phyloP scores from a whole-genome alignment of 2,797 vertebrate genomes.

The Masticophis lateralis region DNA sequence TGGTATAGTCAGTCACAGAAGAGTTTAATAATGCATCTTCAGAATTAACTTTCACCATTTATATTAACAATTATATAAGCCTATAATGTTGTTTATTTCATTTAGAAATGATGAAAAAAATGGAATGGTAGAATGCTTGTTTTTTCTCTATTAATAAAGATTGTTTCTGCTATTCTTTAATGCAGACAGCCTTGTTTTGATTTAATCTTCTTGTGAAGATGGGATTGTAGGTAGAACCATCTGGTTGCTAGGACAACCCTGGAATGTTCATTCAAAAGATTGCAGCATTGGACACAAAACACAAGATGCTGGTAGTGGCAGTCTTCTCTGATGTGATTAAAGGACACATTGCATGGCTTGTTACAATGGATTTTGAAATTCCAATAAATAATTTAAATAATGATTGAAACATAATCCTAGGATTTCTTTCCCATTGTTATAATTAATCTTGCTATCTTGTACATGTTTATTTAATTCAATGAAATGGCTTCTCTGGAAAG shows the following conservation, averaged over 20 bases:
- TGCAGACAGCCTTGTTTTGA: conserved; percentile 13
- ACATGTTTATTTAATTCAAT: not conserved
- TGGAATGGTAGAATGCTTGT: not conserved
- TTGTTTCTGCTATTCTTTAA: not conserved
- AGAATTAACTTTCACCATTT: not conserved
- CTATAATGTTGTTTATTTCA: conserved; percentile 30
- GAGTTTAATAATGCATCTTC: not conserved
- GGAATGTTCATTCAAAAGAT: conserved; percentile 27
- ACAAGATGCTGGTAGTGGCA: not conserved
- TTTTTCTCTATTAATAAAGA: not conserved
- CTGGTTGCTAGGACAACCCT: conserved; percentile 37
- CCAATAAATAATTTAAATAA: not conserved
- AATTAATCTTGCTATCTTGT: not conserved
- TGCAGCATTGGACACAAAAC: conserved; percentile 19
- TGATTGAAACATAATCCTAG: not conserved
- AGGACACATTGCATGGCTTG: not conserved
- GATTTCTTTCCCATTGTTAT: not conserved
- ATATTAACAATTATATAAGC: not conserved
- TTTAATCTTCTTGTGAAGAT: conserved; percentile 18
- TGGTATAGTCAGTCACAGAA: conserved; percentile 1
- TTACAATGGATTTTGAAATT: not conserved
- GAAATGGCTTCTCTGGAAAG: not conserved
- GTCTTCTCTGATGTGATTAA: not conserved
- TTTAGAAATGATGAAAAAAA: conserved; percentile 6
- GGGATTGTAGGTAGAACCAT: conserved; percentile 26